phyloP scores from a whole-genome alignment of 2,113 vertebrate species.

The Elgaria multicarinata region DNA sequence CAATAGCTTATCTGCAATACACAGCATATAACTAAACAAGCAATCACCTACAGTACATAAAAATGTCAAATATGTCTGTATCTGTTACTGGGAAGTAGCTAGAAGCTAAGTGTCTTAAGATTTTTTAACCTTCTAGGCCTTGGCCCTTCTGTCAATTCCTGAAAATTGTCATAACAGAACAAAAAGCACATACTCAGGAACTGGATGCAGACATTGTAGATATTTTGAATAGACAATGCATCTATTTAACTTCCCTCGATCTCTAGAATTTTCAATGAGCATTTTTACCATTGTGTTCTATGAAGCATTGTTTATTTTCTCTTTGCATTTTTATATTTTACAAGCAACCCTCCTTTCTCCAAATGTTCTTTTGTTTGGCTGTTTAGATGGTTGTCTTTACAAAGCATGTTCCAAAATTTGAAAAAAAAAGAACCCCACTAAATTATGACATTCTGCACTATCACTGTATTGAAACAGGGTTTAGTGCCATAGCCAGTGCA shows the following conservation, averaged over 20 bases:
- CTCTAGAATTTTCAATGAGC: conserved; percentile 57
- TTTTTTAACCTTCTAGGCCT: not conserved
- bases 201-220: conserved; percentile 24
- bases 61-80: not conserved
- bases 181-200: not conserved
- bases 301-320: conserved; percentile 66
- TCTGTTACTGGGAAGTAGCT: not conserved
- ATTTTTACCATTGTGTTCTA: conserved; percentile 69
- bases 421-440: not conserved
- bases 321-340: conserved; percentile 37
- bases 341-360: conserved; percentile 44
- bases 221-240: conserved; percentile 50
- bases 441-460: not conserved
- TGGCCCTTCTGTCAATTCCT: not conserved
- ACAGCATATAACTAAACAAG: not conserved
- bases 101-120: not conserved
- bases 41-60: conserved; percentile 14
- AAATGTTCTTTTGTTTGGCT: not conserved
- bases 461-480: not conserved
- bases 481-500: not conserved
- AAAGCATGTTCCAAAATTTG: not conserved
- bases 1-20: conserved; percentile 51
- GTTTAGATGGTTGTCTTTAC: conserved; percentile 3
- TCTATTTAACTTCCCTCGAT: not conserved
- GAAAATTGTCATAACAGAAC: conserved; percentile 7